phyloP scores from a whole-genome alignment of 2,888 invertebrate species.

The Oscheius sp. region DNA sequence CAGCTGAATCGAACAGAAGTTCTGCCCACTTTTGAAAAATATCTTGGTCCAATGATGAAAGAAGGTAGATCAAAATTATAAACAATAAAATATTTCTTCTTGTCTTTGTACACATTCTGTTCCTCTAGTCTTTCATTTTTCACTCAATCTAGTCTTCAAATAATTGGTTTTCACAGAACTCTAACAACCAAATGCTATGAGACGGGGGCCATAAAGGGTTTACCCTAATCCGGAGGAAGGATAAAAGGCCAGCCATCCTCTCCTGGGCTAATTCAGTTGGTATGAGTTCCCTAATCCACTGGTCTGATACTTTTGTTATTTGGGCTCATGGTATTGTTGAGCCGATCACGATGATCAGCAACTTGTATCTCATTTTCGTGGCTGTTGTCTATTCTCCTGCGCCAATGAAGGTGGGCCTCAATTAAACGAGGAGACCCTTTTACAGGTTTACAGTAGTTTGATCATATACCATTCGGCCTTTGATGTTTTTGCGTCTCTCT shows the following conservation, averaged over 20 bases:
- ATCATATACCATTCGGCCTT: not conserved
- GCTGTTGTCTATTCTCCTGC: not conserved
- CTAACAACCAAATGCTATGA: too few species aligned
- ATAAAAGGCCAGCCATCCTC: not conserved
- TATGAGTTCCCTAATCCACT: constrained; percentile 8
- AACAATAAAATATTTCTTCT: constrained; percentile 10
- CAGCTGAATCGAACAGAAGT: constrained; percentile 74
- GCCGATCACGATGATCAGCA: not conserved
- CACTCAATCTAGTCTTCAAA: too few species aligned
- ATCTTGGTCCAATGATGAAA: constrained; percentile 70
- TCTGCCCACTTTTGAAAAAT: constrained; percentile 60
- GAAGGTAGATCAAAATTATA: constrained; percentile 66
- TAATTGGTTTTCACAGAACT: too few species aligned
- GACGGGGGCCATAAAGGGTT: too few species aligned
- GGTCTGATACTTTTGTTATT: not conserved
- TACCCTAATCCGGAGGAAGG: too few species aligned
- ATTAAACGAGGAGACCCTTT: not conserved
- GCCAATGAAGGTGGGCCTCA: constrained; percentile 8
- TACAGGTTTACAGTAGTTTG: constrained; percentile 5
- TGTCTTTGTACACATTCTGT: too few species aligned
- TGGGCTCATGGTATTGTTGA: constrained; percentile 3
- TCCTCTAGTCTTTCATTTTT: too few species aligned
- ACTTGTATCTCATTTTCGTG: constrained; percentile 5
- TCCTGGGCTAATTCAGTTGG: not conserved
- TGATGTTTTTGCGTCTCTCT: not conserved